Evolutionary conservation across 2,888 invertebrate species (phyloP).

Genomic region (Polylopha cassiicola): DNA sequence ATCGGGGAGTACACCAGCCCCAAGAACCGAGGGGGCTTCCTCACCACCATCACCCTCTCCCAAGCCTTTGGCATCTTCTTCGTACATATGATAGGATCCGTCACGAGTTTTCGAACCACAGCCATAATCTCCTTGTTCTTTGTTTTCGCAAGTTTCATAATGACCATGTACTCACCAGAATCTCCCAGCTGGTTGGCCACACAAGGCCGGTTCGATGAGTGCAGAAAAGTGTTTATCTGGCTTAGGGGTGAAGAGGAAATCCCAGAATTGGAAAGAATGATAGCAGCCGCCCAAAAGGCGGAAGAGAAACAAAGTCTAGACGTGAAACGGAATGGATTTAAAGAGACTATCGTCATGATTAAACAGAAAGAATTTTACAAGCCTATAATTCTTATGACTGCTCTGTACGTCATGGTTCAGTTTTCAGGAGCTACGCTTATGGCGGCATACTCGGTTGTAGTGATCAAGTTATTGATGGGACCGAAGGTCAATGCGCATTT

Average conservation of each 20-base stretch:
- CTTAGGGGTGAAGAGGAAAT: constrained; percentile 68
- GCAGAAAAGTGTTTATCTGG: constrained; percentile 73
- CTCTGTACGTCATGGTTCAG: background rate
- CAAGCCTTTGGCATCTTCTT: constrained; percentile 78
- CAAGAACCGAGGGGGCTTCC: constrained; percentile 77
- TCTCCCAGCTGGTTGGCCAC: constrained; percentile 81
- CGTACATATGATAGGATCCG: constrained; percentile 79
- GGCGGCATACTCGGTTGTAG: background rate
- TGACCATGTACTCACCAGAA: constrained; percentile 75
- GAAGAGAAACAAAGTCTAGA: no score
- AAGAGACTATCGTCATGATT: no score
- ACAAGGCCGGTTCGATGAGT: constrained; percentile 71
- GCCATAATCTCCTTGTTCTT: constrained; percentile 65
- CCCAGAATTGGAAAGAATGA: constrained; percentile 51
- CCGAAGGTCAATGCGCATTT: background rate
- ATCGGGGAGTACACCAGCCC: constrained; percentile 78
- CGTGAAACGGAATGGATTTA: no score
- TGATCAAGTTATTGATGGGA: background rate
- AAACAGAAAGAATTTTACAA: background rate
- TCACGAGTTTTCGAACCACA: constrained; percentile 73
- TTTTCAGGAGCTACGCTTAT: background rate
- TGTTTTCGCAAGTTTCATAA: constrained; percentile 59
- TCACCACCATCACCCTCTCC: constrained; percentile 75
- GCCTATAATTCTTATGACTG: background rate
- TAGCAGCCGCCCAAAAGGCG: no score